Conservation (phyloP, 2,888 invertebrate species). For the Cabera pusaria region DNA sequence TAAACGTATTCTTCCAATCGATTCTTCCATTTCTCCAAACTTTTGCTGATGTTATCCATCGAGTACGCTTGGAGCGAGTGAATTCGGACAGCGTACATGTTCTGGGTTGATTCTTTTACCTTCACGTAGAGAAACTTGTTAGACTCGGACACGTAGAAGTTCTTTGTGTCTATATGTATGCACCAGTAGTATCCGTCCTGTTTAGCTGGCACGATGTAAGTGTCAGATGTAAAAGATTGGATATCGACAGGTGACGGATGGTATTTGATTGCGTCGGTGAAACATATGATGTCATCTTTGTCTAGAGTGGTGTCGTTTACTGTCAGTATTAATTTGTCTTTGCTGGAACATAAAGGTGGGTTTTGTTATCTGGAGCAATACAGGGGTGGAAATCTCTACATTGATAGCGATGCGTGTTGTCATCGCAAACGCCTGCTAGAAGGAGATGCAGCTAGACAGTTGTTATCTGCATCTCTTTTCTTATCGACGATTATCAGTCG, state of each 20-base stretch:
- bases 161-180: slow-evolving; percentile 50
- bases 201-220: slow-evolving; percentile 47
- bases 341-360: slow-evolving; percentile 34
- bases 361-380: too few relatives aligned
- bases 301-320: slow-evolving; percentile 37
- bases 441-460: too few relatives aligned
- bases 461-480: too few relatives aligned
- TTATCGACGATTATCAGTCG: too few relatives aligned
- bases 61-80: slow-evolving; percentile 37
- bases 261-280: slow-evolving; percentile 64
- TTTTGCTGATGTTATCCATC: slow-evolving; percentile 31
- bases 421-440: too few relatives aligned
- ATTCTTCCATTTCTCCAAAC: slow-evolving; percentile 46
- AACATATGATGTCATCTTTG: slow-evolving; percentile 55
- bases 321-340: slow-evolving; percentile 52
- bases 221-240: slow-evolving; percentile 36
- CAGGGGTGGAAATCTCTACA: too few relatives aligned
- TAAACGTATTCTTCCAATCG: slow-evolving; percentile 61
- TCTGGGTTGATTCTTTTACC: slow-evolving; percentile 47
- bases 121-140: slow-evolving; percentile 58
- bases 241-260: slow-evolving; percentile 41
- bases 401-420: too few relatives aligned
- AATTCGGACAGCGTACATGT: slow-evolving; percentile 60
- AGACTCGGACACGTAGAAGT: slow-evolving; percentile 51
- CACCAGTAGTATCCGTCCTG: slow-evolving; percentile 76